Conservation (phyloP, 2,797 vertebrate genomes). For the Enteromius unitaeniatus region DNA sequence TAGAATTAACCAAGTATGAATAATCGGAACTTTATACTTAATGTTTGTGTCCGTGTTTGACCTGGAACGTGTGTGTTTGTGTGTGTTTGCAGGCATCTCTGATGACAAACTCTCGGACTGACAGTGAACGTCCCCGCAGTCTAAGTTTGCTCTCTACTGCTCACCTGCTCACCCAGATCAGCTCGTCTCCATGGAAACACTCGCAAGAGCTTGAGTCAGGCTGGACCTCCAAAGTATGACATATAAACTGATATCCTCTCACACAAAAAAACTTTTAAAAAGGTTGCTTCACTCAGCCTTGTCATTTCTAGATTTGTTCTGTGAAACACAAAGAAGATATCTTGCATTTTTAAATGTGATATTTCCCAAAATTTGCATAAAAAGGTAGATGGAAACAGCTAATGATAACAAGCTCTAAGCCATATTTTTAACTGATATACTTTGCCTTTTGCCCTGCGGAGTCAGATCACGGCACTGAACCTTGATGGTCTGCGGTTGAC, state of each 20-base stretch:
- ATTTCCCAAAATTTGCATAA: not conserved
- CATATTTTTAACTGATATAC: not conserved
- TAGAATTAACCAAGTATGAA: slow-evolving; percentile 80
- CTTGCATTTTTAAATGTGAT: not conserved
- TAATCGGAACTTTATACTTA: not conserved
- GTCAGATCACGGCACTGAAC: slow-evolving; percentile 85
- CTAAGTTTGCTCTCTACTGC: slow-evolving; percentile 84
- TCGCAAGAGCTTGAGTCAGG: slow-evolving; percentile 70
- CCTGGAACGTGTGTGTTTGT: slow-evolving; percentile 6
- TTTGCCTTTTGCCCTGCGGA: not conserved
- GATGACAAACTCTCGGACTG: slow-evolving; percentile 75
- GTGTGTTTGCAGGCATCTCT: slow-evolving; percentile 73
- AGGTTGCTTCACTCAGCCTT: not conserved
- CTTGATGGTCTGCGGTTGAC: slow-evolving; percentile 84
- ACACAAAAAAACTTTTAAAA: not conserved
- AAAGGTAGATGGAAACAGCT: not conserved
- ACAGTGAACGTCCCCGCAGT: slow-evolving; percentile 74
- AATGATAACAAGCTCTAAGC: not conserved
- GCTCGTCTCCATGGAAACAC: slow-evolving; percentile 73
- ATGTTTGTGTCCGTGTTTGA: not conserved
- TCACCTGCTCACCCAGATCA: slow-evolving; percentile 80
- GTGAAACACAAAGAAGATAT: not conserved
- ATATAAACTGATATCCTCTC: slow-evolving; percentile 27
- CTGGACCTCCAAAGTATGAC: slow-evolving; percentile 79
- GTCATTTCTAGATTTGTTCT: not conserved